Percentiles rank a stretch among this genome's conserved stretches.
Conservation (phyloP, 2,113 vertebrate genomes). For the Tretioscincus oriximinensis region DNA sequence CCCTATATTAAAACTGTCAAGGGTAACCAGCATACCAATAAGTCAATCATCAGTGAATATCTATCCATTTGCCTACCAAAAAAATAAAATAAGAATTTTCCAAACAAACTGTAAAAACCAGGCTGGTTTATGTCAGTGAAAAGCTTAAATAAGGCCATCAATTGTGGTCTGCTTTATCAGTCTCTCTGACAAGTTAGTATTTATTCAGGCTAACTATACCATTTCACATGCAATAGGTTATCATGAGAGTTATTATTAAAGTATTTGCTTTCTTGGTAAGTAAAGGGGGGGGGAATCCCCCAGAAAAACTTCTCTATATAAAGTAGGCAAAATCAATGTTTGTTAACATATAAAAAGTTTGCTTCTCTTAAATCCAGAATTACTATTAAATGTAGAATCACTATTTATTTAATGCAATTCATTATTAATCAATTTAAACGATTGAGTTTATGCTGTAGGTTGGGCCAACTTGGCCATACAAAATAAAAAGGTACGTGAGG, state of each 20-base stretch:
- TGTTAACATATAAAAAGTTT: constrained; percentile 27
- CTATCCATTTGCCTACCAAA: constrained; percentile 80
- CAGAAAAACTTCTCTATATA: neutral
- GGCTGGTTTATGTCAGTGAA: constrained; percentile 65
- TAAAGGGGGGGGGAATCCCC: constrained; percentile 44
- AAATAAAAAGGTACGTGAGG: neutral
- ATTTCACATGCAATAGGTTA: constrained; percentile 64
- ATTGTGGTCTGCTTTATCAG: constrained; percentile 75
- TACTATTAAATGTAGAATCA: neutral
- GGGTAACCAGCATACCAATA: constrained; percentile 79
- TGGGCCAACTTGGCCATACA: neutral
- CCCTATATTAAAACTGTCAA: constrained; percentile 79
- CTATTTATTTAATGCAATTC: neutral
- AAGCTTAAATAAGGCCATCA: constrained; percentile 71
- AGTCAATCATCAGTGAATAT: constrained; percentile 75
- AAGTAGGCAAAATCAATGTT: neutral
- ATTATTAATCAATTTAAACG: neutral
- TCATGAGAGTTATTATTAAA: constrained; percentile 60
- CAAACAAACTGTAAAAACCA: constrained; percentile 72
- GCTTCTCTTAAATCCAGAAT: neutral
- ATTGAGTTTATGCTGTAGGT: neutral
- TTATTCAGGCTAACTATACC: constrained; percentile 55
- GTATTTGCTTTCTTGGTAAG: constrained; percentile 43
- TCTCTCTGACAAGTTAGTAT: constrained; percentile 71
- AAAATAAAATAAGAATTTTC: constrained; percentile 72